Evolutionary conservation across 2,113 vertebrate genomes (phyloP).

Genomic region (Columba janthina): DNA sequence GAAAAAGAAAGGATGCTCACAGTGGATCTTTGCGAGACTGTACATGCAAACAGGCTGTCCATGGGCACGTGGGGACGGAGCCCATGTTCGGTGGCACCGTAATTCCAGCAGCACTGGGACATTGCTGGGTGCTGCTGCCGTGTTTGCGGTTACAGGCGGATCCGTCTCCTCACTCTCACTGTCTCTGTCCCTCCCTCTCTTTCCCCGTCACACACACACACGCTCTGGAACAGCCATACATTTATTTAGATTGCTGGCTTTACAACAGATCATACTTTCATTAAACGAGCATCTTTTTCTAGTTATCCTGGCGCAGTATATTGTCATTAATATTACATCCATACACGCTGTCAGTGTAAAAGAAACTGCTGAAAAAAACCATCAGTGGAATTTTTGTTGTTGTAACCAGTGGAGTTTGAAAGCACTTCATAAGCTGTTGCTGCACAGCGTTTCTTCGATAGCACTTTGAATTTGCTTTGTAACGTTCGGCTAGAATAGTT

Average conservation of each 20-base stretch:
- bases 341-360: background rate
- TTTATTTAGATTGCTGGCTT: background rate
- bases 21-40: background rate
- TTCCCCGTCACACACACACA: background rate
- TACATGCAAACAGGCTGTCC: background rate
- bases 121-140: background rate
- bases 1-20: background rate
- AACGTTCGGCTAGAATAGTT: background rate
- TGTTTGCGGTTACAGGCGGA: background rate
- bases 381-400: background rate
- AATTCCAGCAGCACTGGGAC: background rate
- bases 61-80: background rate
- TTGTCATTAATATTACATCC: background rate
- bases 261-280: background rate
- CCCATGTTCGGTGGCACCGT: background rate
- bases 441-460: background rate
- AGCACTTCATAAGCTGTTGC: background rate
- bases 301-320: background rate
- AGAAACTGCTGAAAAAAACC: background rate
- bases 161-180: background rate
- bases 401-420: slow-evolving; percentile 2
- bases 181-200: background rate
- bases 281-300: background rate
- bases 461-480: background rate
- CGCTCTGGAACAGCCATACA: background rate